Evolutionary conservation across 2,797 vertebrate genomes (phyloP).

Genomic region (Xerus rutilus): DNA sequence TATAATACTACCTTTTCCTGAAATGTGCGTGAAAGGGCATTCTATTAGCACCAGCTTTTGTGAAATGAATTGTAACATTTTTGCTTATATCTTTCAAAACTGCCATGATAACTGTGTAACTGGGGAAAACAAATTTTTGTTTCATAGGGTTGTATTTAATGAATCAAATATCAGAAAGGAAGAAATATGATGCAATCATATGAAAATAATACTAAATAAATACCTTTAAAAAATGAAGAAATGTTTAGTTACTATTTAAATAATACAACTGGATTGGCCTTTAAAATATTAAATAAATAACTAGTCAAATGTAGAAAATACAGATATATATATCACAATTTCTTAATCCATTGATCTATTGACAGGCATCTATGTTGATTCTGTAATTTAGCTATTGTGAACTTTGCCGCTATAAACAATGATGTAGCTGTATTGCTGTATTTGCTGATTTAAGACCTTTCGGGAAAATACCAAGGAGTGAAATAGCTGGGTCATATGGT

Average conservation of each 20-base stretch:
- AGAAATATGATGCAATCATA: neutral
- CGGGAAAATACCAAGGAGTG: too few species aligned
- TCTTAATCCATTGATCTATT: too few species aligned
- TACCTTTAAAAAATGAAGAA: slow-evolving; percentile 6
- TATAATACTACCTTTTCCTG: neutral
- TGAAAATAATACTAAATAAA: slow-evolving; percentile 1
- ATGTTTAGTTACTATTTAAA: neutral
- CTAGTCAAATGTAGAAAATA: neutral
- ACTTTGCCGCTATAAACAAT: too few species aligned
- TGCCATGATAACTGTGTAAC: neutral
- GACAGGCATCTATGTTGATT: too few species aligned
- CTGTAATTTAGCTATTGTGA: too few species aligned
- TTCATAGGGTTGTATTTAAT: neutral
- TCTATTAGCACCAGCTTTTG: neutral
- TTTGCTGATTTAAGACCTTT: too few species aligned
- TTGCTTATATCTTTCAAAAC: neutral
- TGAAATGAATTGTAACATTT: neutral
- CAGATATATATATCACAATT: too few species aligned
- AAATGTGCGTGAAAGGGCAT: neutral
- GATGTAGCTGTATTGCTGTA: too few species aligned
- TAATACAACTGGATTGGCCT: neutral
- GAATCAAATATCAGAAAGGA: neutral
- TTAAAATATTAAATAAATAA: neutral
- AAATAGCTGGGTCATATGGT: too few species aligned
- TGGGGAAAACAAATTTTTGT: neutral